Evolutionary conservation across 53 echinoderm and acorn worm genomes (phyloP).

Genomic region (Actinopyga echinites): DNA sequence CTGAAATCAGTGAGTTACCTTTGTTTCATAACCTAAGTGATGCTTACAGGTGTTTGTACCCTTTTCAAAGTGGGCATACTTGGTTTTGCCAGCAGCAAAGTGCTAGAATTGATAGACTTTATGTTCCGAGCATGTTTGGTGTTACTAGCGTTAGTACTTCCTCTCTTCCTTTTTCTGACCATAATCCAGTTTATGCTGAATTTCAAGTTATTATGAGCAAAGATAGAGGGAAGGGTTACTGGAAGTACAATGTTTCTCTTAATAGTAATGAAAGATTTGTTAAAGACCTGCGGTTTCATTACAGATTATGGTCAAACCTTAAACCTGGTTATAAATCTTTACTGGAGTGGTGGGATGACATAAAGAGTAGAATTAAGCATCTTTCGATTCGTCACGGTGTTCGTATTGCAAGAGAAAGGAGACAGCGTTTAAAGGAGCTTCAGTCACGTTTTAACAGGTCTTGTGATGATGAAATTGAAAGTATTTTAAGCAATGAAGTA

Average conservation of each 20-base stretch:
- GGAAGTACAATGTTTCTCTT: slow-evolving; percentile 56
- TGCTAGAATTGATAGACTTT: slow-evolving; percentile 55
- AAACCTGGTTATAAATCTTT: slow-evolving; percentile 42
- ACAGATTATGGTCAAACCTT: slow-evolving; percentile 42
- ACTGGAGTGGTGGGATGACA: slow-evolving; percentile 58
- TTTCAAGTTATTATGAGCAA: background rate
- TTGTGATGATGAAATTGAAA: background rate
- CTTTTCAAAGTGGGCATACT: background rate
- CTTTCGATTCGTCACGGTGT: slow-evolving; percentile 42
- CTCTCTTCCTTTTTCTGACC: slow-evolving; percentile 53
- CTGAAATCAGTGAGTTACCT: too few relatives aligned
- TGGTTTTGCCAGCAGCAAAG: background rate
- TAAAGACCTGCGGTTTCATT: slow-evolving; percentile 14
- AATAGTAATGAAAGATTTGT: slow-evolving; percentile 34
- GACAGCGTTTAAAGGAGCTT: background rate
- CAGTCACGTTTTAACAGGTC: background rate
- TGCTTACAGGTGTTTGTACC: slow-evolving; percentile 9
- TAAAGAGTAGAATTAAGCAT: slow-evolving; percentile 43
- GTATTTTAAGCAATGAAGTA: background rate
- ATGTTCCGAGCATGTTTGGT: slow-evolving; percentile 9
- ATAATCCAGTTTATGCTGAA: slow-evolving; percentile 10
- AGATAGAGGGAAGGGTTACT: slow-evolving; percentile 31
- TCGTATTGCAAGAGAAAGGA: background rate
- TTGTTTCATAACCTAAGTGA: too few relatives aligned
- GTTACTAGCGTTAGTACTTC: background rate